Conservation (phyloP, 2,113 vertebrate species). For the Dipodomys stephensi region DNA sequence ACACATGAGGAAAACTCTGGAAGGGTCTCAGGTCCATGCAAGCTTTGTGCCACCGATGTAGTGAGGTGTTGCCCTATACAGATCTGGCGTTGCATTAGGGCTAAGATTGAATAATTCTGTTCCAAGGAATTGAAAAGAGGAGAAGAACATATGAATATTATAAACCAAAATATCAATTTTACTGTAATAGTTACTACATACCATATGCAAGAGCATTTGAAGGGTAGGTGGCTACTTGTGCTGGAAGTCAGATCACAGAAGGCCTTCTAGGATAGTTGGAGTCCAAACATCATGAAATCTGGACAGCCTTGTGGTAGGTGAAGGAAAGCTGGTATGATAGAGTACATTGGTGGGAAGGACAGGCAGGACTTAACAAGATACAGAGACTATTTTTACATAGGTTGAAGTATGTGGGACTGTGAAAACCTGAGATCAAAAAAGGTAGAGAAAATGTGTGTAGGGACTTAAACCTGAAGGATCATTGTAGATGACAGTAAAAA, state of each 20-base stretch:
- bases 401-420: background rate
- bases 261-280: background rate
- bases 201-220: background rate
- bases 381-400: background rate
- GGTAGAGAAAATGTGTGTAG: background rate
- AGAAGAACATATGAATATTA: background rate
- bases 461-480: background rate
- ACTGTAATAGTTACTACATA: background rate
- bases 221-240: background rate
- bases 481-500: background rate
- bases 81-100: background rate
- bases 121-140: background rate
- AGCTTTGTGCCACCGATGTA: no score
- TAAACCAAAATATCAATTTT: background rate
- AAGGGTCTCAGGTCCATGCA: background rate
- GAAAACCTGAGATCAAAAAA: background rate
- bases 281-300: background rate
- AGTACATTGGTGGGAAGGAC: background rate
- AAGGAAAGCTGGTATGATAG: background rate
- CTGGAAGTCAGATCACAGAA: background rate
- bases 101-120: background rate
- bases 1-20: background rate
- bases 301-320: background rate
- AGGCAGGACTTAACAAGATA: background rate
- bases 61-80: background rate